These are phyloP conservation scores for Pluvialis apricaria DNA, from an alignment of 2,113 vertebrate genomes.

Conservation along the genomic window DNA sequence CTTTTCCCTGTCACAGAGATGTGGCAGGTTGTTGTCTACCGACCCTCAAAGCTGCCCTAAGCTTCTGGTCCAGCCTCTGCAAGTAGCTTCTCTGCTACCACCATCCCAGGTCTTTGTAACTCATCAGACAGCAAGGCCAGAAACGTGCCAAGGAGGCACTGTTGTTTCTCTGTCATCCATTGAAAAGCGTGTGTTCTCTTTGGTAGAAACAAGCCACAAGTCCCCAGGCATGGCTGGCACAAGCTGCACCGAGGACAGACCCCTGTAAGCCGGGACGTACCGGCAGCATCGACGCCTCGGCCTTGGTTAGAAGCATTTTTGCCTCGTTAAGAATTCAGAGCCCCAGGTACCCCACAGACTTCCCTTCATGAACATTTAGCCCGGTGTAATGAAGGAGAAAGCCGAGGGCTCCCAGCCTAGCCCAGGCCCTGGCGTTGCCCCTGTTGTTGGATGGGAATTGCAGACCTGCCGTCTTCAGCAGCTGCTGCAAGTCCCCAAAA, in stretches of 20 bases:
- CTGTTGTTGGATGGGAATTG: accelerated
- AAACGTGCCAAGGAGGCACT: neutral
- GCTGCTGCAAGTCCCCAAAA: too few species aligned
- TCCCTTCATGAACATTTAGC: neutral
- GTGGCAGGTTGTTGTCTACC: neutral
- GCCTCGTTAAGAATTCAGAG: neutral
- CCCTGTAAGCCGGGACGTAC: accelerated
- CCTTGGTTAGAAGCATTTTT: neutral
- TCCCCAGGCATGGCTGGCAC: neutral
- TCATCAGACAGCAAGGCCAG: neutral
- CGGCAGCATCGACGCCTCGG: neutral
- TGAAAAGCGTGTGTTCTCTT: neutral
- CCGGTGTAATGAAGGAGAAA: neutral
- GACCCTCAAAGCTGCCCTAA: neutral
- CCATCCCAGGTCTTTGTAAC: neutral
- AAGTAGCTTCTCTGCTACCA: neutral
- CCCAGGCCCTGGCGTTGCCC: neutral
- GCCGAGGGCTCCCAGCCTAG: accelerated
- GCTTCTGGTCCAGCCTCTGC: neutral
- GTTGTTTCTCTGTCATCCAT: neutral
- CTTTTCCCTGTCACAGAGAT: neutral
- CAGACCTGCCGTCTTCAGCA: neutral
- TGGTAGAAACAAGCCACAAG: neutral
- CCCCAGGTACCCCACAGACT: neutral
- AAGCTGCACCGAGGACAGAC: neutral